phyloP scores from a whole-genome alignment of 64 coral and sea anemone species.

The Stichodactyla helianthus region DNA sequence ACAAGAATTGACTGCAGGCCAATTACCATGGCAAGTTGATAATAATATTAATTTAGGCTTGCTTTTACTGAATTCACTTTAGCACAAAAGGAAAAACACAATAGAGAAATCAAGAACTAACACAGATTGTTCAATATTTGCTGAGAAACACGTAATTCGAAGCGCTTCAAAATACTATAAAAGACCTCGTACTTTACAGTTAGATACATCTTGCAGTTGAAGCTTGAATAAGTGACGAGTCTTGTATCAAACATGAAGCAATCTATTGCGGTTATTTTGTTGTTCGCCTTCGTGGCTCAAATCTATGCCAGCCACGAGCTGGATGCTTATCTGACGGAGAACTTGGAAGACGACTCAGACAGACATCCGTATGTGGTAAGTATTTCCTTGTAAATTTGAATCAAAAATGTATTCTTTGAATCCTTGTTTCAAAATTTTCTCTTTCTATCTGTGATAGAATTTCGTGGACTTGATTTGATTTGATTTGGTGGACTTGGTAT shows the following conservation, averaged over 20 bases:
- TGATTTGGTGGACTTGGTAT: too few species aligned
- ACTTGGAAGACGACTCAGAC: neutral
- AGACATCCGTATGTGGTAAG: conserved; percentile 28
- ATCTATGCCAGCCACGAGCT: conserved; percentile 14
- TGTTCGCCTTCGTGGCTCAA: conserved; percentile 34
- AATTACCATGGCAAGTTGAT: neutral
- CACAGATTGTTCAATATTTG: conserved; percentile 1
- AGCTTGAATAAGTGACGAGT: neutral
- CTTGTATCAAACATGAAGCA: conserved; percentile 15
- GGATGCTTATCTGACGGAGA: neutral
- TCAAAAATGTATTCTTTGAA: neutral
- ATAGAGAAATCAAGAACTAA: neutral
- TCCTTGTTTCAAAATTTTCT: too few species aligned
- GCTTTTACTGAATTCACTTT: neutral
- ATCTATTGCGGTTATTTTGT: neutral
- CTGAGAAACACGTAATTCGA: neutral
- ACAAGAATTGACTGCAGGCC: too few species aligned
- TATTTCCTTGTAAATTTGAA: neutral
- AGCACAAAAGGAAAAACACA: neutral
- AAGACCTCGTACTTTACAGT: neutral
- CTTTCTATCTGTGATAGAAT: too few species aligned
- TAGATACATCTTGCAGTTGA: neutral
- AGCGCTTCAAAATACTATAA: neutral
- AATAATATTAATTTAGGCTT: neutral
- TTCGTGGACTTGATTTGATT: too few species aligned